phyloP scores from a whole-genome alignment of 1,140 invertebrate species.

The Reticulitermes speratus region DNA sequence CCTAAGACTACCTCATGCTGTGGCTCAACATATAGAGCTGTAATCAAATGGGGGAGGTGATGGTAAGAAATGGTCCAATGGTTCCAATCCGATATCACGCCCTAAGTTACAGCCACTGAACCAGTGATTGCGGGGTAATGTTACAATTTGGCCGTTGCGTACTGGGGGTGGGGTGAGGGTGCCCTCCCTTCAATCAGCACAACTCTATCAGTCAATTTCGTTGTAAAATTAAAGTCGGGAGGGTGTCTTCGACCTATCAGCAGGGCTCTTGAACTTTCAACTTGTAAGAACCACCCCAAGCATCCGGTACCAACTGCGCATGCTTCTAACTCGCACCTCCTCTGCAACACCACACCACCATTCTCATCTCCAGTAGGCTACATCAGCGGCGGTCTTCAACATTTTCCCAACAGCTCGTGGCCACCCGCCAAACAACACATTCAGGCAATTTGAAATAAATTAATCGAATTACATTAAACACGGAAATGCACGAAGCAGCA shows the following conservation, averaged over 20 bases:
- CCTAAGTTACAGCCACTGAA: background rate
- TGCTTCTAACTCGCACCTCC: background rate
- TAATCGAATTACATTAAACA: constrained; percentile 38
- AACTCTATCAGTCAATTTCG: constrained; percentile 14
- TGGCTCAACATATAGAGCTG: background rate
- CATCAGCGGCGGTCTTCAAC: background rate
- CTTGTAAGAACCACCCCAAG: constrained; percentile 2
- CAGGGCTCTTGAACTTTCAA: constrained; percentile 1
- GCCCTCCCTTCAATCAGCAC: background rate
- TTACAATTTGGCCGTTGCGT: background rate
- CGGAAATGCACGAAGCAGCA: constrained; percentile 35
- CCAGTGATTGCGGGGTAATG: background rate
- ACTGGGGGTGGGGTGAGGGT: background rate
- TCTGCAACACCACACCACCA: background rate
- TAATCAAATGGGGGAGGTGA: background rate
- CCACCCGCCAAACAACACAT: constrained; percentile 32
- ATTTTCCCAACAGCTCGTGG: background rate
- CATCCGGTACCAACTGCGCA: background rate
- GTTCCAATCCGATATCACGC: background rate
- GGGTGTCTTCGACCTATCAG: constrained; percentile 16
- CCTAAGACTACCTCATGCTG: background rate
- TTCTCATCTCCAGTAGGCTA: background rate
- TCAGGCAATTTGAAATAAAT: constrained; percentile 36
- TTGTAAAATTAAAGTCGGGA: constrained; percentile 16
- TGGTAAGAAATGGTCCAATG: background rate